Conservation (phyloP, 2,888 invertebrate species). For the Athrips mouffetella region DNA sequence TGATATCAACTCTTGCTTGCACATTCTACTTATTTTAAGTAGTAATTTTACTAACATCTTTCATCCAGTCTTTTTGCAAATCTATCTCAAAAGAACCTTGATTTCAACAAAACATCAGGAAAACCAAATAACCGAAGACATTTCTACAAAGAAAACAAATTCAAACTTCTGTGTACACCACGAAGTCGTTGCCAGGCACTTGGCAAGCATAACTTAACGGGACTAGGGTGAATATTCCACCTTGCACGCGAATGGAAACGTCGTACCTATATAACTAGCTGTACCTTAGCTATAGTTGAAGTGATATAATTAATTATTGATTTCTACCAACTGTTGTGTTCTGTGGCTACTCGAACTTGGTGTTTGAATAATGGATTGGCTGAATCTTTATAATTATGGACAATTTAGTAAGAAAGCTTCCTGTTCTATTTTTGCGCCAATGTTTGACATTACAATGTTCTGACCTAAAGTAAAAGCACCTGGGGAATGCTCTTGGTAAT, state of each 20-base stretch:
- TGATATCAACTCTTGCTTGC: too few species aligned
- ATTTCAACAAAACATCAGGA: not conserved
- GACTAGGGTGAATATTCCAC: not conserved
- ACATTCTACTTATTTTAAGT: too few species aligned
- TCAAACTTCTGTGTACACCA: not conserved
- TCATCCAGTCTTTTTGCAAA: too few species aligned
- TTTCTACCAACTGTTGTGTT: not conserved
- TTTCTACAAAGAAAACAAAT: too few species aligned
- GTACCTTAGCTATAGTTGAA: not conserved
- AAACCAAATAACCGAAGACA: not conserved
- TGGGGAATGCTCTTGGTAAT: too few species aligned
- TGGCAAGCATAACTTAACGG: not conserved
- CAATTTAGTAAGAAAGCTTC: not conserved
- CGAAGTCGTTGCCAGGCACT: not conserved
- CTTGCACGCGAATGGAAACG: constrained; percentile 17
- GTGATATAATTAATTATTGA: constrained; percentile 4
- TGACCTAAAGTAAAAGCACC: too few species aligned
- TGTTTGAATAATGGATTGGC: not conserved
- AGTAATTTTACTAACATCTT: too few species aligned
- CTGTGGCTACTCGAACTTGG: not conserved
- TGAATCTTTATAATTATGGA: not conserved
- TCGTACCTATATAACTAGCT: not conserved
- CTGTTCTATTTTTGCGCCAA: not conserved
- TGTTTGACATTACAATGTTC: not conserved
- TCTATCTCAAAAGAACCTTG: too few species aligned